A percentile compares a stretch with the other conserved stretches of the same genome.
These are phyloP conservation scores for Ricordea florida DNA, from an alignment of 92 coral and sea anemone genomes.

Conservation along the genomic window DNA sequence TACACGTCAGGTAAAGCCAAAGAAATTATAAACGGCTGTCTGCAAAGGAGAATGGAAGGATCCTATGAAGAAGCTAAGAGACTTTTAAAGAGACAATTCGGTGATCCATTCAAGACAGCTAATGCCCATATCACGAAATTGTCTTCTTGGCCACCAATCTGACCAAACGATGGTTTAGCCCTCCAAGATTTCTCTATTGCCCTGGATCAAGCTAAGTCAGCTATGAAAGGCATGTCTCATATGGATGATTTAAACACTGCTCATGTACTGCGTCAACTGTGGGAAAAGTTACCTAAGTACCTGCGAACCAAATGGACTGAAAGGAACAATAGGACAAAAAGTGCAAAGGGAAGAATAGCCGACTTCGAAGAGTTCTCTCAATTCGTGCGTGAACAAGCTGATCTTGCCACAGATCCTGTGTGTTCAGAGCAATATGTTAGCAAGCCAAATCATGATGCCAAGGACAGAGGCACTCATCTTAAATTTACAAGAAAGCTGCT, in stretches of 20 bases:
- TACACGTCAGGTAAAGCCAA: too few relatives aligned
- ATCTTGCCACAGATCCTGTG: constrained; percentile 58
- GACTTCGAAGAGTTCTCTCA: constrained; percentile 45
- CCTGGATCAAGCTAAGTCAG: constrained; percentile 49
- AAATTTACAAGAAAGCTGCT: neutral
- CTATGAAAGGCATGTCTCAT: constrained; percentile 53
- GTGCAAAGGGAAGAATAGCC: constrained; percentile 32
- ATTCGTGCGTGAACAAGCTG: constrained; percentile 52
- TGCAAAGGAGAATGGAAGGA: too few relatives aligned
- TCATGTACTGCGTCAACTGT: constrained; percentile 54
- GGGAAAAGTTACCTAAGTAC: constrained; percentile 60
- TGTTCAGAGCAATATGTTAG: constrained; percentile 11
- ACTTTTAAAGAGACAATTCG: too few relatives aligned
- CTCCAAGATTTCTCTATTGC: constrained; percentile 59
- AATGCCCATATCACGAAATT: constrained; percentile 50
- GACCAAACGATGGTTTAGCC: constrained; percentile 56
- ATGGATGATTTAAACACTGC: constrained; percentile 68
- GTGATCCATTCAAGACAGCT: constrained; percentile 64
- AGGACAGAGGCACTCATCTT: neutral
- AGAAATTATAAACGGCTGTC: too few relatives aligned
- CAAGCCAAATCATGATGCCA: neutral
- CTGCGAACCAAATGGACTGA: constrained; percentile 62
- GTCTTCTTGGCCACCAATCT: constrained; percentile 46
- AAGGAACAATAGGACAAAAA: constrained; percentile 27
- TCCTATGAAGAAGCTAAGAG: too few relatives aligned